Evolutionary conservation across 2,888 invertebrate species (phyloP).

Genomic region (Drosophila aldrichi): DNA sequence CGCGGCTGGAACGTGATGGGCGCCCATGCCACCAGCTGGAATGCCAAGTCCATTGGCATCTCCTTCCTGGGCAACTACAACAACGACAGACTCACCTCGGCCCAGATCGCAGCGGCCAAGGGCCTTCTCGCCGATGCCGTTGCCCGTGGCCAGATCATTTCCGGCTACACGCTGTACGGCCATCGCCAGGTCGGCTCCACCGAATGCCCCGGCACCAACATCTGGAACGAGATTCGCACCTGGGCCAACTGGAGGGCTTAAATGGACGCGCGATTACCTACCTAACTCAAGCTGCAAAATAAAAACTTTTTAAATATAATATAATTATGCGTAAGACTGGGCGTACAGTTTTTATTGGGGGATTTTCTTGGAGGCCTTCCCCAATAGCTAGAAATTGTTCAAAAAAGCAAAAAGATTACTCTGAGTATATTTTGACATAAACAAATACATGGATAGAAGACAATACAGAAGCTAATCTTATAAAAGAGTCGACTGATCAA

Average conservation of each 20-base stretch:
- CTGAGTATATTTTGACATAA: background rate
- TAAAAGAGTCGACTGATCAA: no score
- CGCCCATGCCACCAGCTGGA: conserved; percentile 81
- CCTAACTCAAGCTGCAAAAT: conserved; percentile 23
- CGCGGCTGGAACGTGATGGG: conserved; percentile 81
- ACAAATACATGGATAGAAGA: background rate
- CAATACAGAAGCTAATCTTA: background rate
- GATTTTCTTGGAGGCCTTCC: conserved; percentile 17
- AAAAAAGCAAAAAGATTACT: background rate
- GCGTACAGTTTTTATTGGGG: background rate
- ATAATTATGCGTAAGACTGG: background rate
- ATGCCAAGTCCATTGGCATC: conserved; percentile 81
- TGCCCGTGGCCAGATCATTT: conserved; percentile 66
- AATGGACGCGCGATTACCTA: background rate
- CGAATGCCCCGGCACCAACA: conserved; percentile 82
- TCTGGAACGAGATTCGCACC: conserved; percentile 79
- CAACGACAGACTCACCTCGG: conserved; percentile 61
- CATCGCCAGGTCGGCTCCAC: conserved; percentile 82
- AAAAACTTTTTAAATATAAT: conserved; percentile 40
- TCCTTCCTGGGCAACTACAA: conserved; percentile 82
- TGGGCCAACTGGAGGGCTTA: conserved; percentile 82
- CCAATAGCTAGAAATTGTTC: conserved; percentile 7
- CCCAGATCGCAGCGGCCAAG: conserved; percentile 71
- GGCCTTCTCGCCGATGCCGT: conserved; percentile 73
- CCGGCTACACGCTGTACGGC: conserved; percentile 78